Conservation (phyloP, 2,113 vertebrate genomes). For the Emydura subglobosa region DNA sequence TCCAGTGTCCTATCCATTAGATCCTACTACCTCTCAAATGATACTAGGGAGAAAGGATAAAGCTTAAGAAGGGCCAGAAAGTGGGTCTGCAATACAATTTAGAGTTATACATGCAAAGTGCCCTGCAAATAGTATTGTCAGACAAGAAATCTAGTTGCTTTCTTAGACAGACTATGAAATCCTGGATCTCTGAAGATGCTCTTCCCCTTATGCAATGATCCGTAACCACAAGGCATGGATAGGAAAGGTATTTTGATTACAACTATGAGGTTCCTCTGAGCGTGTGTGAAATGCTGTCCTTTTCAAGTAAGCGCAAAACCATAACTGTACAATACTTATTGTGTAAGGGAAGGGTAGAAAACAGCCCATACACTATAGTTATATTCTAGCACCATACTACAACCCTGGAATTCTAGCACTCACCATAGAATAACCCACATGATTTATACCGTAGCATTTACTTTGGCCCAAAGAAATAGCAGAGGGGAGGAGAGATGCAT, state of each 20-base stretch:
- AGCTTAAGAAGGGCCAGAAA: not conserved
- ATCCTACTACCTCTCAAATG: not conserved
- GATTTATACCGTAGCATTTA: not conserved
- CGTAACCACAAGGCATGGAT: not conserved
- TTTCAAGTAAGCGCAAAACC: not conserved
- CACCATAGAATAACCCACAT: not conserved
- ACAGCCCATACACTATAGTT: not conserved
- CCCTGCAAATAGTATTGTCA: not conserved
- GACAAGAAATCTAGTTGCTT: not conserved
- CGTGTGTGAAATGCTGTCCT: not conserved
- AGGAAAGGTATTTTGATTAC: not conserved
- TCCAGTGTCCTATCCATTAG: not conserved
- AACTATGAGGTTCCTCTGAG: not conserved
- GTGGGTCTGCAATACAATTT: not conserved
- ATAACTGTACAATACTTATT: not conserved
- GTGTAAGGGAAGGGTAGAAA: not conserved
- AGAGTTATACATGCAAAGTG: not conserved
- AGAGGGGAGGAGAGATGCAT: not conserved
- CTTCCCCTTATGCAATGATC: not conserved
- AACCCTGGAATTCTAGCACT: not conserved
- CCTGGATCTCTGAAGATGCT: not conserved
- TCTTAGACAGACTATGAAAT: not conserved
- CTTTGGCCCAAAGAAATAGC: not conserved
- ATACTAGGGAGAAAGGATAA: not conserved
- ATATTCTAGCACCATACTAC: not conserved